Base-by-base conservation (phyloP, 2,888 invertebrate species). In the Stramonita haemastoma region DNA sequence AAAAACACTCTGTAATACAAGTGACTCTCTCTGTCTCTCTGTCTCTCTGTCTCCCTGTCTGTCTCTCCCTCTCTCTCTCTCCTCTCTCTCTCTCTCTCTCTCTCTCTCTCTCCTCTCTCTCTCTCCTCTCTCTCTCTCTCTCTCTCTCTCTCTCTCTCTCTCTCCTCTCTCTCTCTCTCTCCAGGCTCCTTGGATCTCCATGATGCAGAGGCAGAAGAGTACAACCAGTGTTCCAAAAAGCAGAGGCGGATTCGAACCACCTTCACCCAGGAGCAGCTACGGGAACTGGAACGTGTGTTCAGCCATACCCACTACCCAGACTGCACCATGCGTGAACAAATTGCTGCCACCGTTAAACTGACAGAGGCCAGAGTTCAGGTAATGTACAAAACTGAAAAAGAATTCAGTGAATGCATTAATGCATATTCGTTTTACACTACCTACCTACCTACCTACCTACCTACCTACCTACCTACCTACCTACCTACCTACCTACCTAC, bases 311-410 rank as follows among this genome's bases (percentile, higher is more conserved):
- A 95, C 91, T 95, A 95, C 90, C 95, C 95, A 0, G 95, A 95
- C 91, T 95, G 95, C 90, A 94, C 95, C 15, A 92, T 95, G 15
- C 87, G 95, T 66, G 95, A 95, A 91, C 94, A 95, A 90, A 94
- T 95, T 26, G 95, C 95, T 4, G 95, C 94, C 56, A 95, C 94
- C 86, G 94, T 94, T 26, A 93, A 93, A 22, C 93, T 95, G 0
- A 94, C 95, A 34, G 95, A 95, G 89, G 95, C 95, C 11, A 91
- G 95, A 86, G 95, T 95, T 26, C 95, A 95, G 94, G 95, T 95
- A 89, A 88, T 91, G 19, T 2, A 4, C 26, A 46, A 29, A 60
- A 2, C 13, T 1, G 1, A 13, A 60, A 19, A 19, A 8, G 4
- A 60, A 19, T 13, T 60, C 15, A 34, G 15, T 32, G 15, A 66